phyloP scores from a whole-genome alignment of 2,113 vertebrate species.

The Sapayoa aenigma region DNA sequence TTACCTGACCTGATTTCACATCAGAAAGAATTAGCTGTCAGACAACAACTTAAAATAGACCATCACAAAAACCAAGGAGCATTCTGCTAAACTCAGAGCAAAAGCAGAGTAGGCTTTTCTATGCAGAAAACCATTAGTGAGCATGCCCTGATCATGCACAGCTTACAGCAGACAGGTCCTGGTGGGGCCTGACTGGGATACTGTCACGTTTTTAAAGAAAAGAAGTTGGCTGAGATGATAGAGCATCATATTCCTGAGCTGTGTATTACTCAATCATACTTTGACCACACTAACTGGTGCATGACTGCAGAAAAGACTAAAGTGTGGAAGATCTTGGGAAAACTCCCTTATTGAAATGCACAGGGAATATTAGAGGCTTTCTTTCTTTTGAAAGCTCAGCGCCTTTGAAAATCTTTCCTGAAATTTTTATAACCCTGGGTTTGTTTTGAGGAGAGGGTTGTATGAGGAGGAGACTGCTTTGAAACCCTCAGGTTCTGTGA shows the following conservation, averaged over 20 bases:
- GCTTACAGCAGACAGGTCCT: background rate
- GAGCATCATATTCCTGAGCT: constrained; percentile 71
- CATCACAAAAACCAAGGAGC: background rate
- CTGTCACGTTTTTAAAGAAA: constrained; percentile 77
- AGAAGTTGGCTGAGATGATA: constrained; percentile 70
- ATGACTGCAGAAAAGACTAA: constrained; percentile 73
- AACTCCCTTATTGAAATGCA: background rate
- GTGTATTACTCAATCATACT: constrained; percentile 69
- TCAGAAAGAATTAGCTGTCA: constrained; percentile 57
- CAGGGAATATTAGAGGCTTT: background rate
- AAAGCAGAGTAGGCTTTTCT: background rate
- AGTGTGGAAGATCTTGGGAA: constrained; percentile 59
- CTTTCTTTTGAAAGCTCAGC: background rate
- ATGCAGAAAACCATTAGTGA: background rate
- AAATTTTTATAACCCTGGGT: constrained; percentile 33
- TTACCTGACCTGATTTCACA: constrained; percentile 79
- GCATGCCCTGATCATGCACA: background rate
- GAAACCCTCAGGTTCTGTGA: background rate
- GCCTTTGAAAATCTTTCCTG: constrained; percentile 23
- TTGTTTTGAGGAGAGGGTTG: background rate
- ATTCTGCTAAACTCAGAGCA: background rate
- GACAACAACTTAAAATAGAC: constrained; percentile 41
- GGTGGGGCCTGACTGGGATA: constrained; percentile 68
- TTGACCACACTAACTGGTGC: constrained; percentile 75
- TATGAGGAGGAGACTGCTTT: background rate